Base-by-base conservation (phyloP, 2,797 vertebrate genomes). In the Bovichtus diacanthus region DNA sequence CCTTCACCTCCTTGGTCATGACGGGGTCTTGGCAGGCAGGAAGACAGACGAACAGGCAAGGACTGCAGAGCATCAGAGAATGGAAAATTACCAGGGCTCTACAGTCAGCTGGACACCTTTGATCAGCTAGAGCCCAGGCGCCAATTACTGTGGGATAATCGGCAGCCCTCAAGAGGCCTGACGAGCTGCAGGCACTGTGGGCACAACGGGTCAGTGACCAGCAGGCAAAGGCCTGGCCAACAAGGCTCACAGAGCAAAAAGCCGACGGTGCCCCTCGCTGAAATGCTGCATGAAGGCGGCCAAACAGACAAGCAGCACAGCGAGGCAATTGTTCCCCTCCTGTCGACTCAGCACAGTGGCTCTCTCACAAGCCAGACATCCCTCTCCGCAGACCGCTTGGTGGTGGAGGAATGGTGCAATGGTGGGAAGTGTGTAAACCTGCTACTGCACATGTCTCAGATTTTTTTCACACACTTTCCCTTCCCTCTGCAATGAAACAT, bases 131-230 rank as follows among this genome's bases (percentile, higher is more conserved):
- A 79, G 76, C 80, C 74, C 50, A 80, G 83, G 88, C 85, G 79
- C 89, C 91, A 93, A 92, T 94, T 93, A 92, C 87, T 78, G 86
- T 31, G 73, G 87, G 85, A 89, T 87, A 92, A 90, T 90, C 61
- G 61, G 66, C 75, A 47, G 66, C 53, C 81, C 81, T 87, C 70
- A 29, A n/a, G 84, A 88, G 85, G 76, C 73, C 81, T 67, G 88
- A 82, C 43, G 70, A 86, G 89, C 81, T 71, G 78, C 88, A 80
- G 90, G 78, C 84, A 80, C 75, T 29, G 80, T 80, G 87, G 86
- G 83, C 87, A 84, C 87, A 88, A 89, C 80, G 88, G 90, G 87
- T 92, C 89, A 90, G 81, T 81, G 91, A 87, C 89, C 88, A 89
- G 83, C 86, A 82, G 90, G 87, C 82, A 70, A 65, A 78, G 82